Base-by-base conservation (phyloP, 2,113 vertebrate species). In the Engraulis encrasicolus region DNA sequence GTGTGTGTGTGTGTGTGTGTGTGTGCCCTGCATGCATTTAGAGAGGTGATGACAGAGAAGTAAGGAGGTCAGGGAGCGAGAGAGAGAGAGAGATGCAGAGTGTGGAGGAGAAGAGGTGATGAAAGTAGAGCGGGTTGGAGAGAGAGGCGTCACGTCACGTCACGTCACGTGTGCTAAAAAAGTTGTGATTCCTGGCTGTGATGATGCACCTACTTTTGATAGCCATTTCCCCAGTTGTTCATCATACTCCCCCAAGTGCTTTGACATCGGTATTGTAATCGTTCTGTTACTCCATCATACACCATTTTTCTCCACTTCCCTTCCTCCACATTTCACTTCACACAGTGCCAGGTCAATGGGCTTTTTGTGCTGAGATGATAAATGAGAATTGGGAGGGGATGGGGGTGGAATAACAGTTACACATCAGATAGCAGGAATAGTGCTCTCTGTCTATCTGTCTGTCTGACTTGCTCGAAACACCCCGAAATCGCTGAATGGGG, bases 201-300 rank as follows among this genome's bases (percentile, higher is more conserved):
- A 66, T 90, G 87, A 94, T 92, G 31, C 90, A 89, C 85, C 80
- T 78, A 88, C 89, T 93, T 93, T 92, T 93, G 93, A 93, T 87
- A 86, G 90, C 91, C 88, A 92, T 93, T 92, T 93, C 89, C 91
- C 87, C 90, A 91, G 91, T 93, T 89, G 91, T 91, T 94, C 91
- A 91, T 94, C 92, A 94, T 88, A 83, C 89, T 92, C 91, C n/a
- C n/a, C n/a, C 91, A 92, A 92, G 87, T 90, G 82, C 87, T 88
- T 87, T 87, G 89, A 92, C 91, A 90, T 93, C 91, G 91, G 90
- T 91, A 93, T 93, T 91, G 90, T 34, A 92, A 92, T 91, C 89
- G 89, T 84, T 83, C 66, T 31, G 23, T 74, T 74, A 14, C 15
- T 74, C 66, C 31, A 74, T 74, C 66, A 74, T 89, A 31, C 83